These are phyloP conservation scores for Suncus etruscus DNA, from an alignment of 2,113 vertebrate genomes.

Conservation along the genomic window DNA sequence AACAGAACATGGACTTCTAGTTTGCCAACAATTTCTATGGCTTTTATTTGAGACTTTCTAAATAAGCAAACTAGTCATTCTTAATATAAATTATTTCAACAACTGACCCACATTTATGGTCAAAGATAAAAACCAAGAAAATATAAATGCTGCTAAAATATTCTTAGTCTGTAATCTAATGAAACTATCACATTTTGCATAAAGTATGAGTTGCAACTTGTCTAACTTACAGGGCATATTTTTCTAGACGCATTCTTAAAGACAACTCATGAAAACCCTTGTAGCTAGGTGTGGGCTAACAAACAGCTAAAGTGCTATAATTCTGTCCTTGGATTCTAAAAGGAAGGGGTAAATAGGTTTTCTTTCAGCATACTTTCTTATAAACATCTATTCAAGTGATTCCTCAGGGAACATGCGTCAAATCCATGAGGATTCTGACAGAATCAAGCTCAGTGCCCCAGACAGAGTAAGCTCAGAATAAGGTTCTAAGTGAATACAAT, in stretches of 20 bases:
- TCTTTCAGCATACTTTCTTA: slow-evolving; percentile 62
- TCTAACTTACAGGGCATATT: slow-evolving; percentile 20
- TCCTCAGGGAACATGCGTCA: slow-evolving; percentile 10
- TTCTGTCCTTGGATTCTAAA: background rate
- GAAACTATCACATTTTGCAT: background rate
- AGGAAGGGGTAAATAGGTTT: background rate
- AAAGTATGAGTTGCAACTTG: slow-evolving; percentile 8
- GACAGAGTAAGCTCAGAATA: background rate
- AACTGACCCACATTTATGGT: background rate
- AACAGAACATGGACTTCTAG: slow-evolving; percentile 1
- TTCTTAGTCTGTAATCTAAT: background rate
- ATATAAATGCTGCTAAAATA: slow-evolving; percentile 15
- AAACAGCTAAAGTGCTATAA: background rate
- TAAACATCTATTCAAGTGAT: slow-evolving; percentile 25
- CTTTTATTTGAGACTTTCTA: slow-evolving; percentile 25
- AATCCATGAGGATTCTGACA: slow-evolving; percentile 39
- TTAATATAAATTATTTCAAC: slow-evolving; percentile 46
- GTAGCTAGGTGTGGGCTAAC: background rate
- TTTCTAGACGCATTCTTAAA: background rate
- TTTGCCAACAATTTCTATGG: slow-evolving; percentile 33
- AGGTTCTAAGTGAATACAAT: slow-evolving; percentile 36
- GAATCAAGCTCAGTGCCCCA: slow-evolving; percentile 22
- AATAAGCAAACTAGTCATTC: slow-evolving; percentile 36
- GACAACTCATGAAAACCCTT: slow-evolving; percentile 5
- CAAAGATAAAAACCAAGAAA: slow-evolving; percentile 55